Conservation (phyloP, 2,113 vertebrate genomes). For the Mus musculus region DNA sequence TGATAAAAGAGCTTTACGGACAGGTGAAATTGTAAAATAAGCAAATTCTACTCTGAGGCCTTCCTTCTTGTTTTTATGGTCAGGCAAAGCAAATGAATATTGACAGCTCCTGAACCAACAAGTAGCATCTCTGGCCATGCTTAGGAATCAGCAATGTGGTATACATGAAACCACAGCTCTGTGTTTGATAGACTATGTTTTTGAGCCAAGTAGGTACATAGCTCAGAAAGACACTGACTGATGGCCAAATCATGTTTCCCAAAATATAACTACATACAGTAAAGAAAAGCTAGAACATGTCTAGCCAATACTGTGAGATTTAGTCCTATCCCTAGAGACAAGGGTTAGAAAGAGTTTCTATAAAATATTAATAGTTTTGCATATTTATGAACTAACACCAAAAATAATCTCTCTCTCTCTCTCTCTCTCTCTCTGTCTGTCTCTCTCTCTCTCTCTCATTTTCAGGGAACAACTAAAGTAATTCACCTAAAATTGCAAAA, state of each 20-base stretch:
- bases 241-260: conserved; percentile 33
- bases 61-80: conserved; percentile 14
- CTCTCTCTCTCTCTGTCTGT: not conserved
- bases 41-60: conserved; percentile 32
- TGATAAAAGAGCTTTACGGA: not conserved
- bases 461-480: conserved; percentile 33
- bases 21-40: conserved; percentile 32
- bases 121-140: not conserved
- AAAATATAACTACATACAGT: conserved; percentile 46
- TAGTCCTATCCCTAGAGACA: conserved; percentile 18
- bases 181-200: conserved; percentile 14
- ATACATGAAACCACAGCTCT: not conserved
- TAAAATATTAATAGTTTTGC: conserved; percentile 67
- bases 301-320: conserved; percentile 24
- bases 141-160: not conserved
- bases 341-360: conserved; percentile 46
- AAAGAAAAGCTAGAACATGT: not conserved
- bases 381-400: conserved; percentile 55
- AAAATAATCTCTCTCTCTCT: conserved; percentile 11
- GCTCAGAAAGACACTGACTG: conserved; percentile 7
- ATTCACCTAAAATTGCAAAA: conserved; percentile 59
- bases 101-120: not conserved
- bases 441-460: not conserved
- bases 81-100: not conserved
- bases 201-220: not conserved